Percentiles rank a stretch among this genome's conserved stretches.
These are phyloP conservation scores for Myotis davidii DNA, from an alignment of 2,113 vertebrate species.

Conservation along the genomic window DNA sequence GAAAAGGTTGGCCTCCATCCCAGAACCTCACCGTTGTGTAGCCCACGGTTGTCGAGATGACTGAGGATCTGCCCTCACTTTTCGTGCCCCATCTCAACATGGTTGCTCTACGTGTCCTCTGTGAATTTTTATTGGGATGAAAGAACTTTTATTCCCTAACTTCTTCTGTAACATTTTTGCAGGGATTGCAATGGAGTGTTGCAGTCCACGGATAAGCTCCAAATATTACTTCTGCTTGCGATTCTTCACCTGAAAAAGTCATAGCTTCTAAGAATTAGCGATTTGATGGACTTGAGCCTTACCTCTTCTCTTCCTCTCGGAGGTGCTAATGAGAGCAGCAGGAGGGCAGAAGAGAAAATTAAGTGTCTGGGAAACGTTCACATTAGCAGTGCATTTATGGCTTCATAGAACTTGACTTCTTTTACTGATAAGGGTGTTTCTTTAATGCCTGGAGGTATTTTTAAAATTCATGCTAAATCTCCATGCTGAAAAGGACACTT, in stretches of 20 bases:
- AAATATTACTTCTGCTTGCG: not conserved
- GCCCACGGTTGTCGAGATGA: not conserved
- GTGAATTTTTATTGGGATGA: not conserved
- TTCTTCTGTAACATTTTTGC: not conserved
- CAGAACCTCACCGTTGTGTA: not conserved
- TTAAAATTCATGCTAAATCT: slow-evolving; percentile 10
- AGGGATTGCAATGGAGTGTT: not conserved
- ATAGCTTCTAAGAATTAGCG: not conserved
- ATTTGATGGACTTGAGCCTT: not conserved
- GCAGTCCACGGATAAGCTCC: not conserved
- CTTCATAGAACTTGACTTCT: not conserved
- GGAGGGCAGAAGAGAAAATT: slow-evolving; percentile 39
- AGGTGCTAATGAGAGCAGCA: slow-evolving; percentile 39
- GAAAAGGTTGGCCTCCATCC: slow-evolving; percentile 92
- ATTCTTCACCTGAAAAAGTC: not conserved
- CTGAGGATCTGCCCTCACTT: not conserved
- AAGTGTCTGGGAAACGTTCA: not conserved
- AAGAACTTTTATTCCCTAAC: not conserved
- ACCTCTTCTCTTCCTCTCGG: not conserved
- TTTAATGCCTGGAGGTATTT: slow-evolving; percentile 14
- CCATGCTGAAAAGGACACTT: not conserved
- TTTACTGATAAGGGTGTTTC: not conserved
- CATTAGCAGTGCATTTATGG: not conserved
- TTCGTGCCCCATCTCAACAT: not conserved
- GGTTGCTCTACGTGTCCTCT: not conserved